Conservation (phyloP, 2,888 invertebrate species). For the Chirona hameri region DNA sequence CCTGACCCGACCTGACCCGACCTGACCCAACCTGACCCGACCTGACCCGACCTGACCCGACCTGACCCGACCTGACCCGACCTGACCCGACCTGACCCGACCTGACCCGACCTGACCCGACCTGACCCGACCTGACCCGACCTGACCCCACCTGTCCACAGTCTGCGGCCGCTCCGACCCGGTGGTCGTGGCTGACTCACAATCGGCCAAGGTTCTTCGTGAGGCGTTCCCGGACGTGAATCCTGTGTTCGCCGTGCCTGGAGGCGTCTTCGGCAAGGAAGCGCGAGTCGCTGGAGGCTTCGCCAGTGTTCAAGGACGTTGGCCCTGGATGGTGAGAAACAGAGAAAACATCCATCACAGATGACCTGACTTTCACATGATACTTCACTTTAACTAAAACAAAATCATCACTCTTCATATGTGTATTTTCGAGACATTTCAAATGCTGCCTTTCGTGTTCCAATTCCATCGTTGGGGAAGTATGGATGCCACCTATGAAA, state of each 20-base stretch:
- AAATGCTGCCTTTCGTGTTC: too few relatives aligned
- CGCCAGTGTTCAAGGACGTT: neutral
- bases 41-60: neutral
- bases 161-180: neutral
- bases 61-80: neutral
- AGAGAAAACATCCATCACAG: too few relatives aligned
- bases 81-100: neutral
- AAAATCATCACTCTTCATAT: too few relatives aligned
- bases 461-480: too few relatives aligned
- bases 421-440: too few relatives aligned
- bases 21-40: too few relatives aligned
- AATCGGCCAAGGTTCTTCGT: neutral
- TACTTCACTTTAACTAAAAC: too few relatives aligned
- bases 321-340: slow-evolving; percentile 4
- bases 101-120: neutral
- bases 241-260: neutral
- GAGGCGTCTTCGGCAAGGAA: neutral
- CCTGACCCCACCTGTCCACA: neutral
- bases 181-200: neutral
- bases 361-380: too few relatives aligned
- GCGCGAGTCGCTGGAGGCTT: neutral
- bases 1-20: too few relatives aligned
- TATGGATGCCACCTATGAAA: too few relatives aligned
- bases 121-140: neutral
- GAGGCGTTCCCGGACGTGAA: neutral